These are phyloP conservation scores for Lerista edwardsae DNA, from an alignment of 2,797 vertebrate genomes.

Conservation along the genomic window DNA sequence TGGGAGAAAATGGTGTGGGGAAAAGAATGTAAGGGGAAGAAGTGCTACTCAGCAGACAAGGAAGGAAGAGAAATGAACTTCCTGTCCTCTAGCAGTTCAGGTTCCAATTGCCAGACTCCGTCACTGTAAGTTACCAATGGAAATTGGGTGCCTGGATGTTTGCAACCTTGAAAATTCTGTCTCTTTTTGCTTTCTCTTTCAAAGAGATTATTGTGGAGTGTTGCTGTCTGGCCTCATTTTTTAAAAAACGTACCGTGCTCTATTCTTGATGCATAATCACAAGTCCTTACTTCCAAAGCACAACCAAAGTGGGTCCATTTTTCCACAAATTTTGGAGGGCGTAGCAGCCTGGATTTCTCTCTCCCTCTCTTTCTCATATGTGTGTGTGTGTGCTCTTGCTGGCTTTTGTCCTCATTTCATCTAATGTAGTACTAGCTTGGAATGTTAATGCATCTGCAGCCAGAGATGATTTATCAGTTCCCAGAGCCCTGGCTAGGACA, in stretches of 20 bases:
- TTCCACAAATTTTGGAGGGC: background rate
- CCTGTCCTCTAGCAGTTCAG: background rate
- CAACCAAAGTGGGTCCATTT: background rate
- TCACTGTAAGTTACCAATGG: background rate
- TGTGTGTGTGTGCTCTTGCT: conserved; percentile 17
- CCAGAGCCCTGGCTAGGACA: conserved; percentile 62
- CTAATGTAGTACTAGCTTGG: conserved; percentile 61
- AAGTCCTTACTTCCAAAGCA: background rate
- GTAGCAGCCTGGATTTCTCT: background rate
- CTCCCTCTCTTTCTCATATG: conserved; percentile 23
- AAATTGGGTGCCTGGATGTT: background rate
- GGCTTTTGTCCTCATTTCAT: conserved; percentile 64
- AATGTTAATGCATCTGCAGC: conserved; percentile 74
- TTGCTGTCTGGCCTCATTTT: background rate
- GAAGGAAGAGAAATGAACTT: background rate
- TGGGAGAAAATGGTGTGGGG: background rate
- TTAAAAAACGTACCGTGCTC: background rate
- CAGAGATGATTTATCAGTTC: conserved; percentile 72
- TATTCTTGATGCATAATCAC: background rate
- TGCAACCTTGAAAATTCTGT: background rate
- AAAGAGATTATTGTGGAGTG: background rate
- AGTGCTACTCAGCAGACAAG: background rate
- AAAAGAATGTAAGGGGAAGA: background rate
- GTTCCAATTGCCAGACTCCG: background rate
- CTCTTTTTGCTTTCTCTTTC: no score